Evolutionary conservation across 2,888 invertebrate species (phyloP), one percentile per base, ranked within the genome.

Genomic region (Mallateleia sp.): DNA sequence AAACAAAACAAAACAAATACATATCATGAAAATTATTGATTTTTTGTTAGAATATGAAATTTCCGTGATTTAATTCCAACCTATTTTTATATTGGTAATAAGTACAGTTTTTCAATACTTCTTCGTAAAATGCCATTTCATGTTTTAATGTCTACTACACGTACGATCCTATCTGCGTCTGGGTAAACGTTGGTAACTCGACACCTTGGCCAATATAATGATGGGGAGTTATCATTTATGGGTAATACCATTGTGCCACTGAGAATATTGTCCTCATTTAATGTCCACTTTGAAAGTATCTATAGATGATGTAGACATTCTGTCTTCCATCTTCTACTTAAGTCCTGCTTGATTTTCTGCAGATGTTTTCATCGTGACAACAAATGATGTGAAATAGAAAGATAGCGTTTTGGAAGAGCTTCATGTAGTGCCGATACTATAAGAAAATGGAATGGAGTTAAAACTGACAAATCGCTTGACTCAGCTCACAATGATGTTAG

Each of bases 371-470:
- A 42, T 20, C 58, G 25, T 6, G 32, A 58, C 8, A 58, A 24
- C 14, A 25, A 24, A 15, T 22, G 20, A 11, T 56, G 38, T 18
- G 34, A 22, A 20, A 56, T 9, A 38, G 52, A 20, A 14, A 47
- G 11, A 28, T 8, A 50, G 24, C 32, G 3, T 20, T 22, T 54
- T 15, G 54, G 6, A 25, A 24, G 38, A 9, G 56, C 56, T 15
- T 71, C 56, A 38, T 38, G 38, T 15, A 56, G 14, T 5, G 25
- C 7, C 11, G 32, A 32, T 1, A 56, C 25, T 8, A 71, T 56
- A 11, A 93, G 85, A 67, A 92, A 91, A 75, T 93, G 93, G 0
- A 89, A 91, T 24, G 93, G 93, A 0, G 92, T 91, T 1, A 93
- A 75, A 1, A 87, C 50, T 20, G 60, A 22, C 60, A 32, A 32